Percentiles rank a stretch among this genome's conserved stretches.
Evolutionary conservation across 2,797 vertebrate genomes (phyloP).

Genomic region (Spheniscus humboldti): DNA sequence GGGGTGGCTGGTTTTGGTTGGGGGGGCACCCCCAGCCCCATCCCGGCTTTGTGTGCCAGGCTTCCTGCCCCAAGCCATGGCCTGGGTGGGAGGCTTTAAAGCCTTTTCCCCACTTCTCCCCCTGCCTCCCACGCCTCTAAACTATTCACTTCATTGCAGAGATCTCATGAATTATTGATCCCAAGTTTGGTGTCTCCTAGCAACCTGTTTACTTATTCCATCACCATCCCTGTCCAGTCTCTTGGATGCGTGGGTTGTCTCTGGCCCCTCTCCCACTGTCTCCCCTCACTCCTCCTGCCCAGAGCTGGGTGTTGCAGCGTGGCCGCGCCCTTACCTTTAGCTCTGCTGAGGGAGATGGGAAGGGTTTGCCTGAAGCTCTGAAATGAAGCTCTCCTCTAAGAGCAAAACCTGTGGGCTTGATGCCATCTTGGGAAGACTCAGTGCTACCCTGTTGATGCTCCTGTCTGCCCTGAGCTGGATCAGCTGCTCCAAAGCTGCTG

Average conservation of each 20-base stretch:
- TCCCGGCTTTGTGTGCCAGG: background rate
- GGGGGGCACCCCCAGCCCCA: background rate
- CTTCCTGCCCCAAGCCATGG: background rate
- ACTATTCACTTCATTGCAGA: constrained; percentile 13
- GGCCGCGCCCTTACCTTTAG: background rate
- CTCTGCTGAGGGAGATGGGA: background rate
- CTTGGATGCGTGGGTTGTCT: background rate
- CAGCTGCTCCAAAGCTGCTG: background rate
- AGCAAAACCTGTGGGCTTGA: background rate
- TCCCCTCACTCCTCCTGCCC: accelerated
- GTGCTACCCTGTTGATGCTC: background rate
- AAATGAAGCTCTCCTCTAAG: background rate
- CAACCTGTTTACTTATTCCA: constrained; percentile 29
- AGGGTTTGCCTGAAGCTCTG: background rate
- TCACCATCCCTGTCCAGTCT: background rate
- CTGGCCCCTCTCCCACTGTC: background rate
- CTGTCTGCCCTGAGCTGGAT: background rate
- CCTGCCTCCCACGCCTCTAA: background rate
- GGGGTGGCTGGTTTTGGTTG: background rate
- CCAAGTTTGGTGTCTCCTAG: constrained; percentile 42
- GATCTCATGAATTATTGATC: constrained; percentile 47
- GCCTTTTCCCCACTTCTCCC: background rate
- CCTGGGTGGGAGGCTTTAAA: background rate
- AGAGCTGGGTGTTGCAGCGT: accelerated
- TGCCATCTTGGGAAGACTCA: background rate